Percentiles rank a stretch among this genome's conserved stretches.
Evolutionary conservation across 1,140 invertebrate species (phyloP).

Genomic region (Dendroctonus ponderosae): DNA sequence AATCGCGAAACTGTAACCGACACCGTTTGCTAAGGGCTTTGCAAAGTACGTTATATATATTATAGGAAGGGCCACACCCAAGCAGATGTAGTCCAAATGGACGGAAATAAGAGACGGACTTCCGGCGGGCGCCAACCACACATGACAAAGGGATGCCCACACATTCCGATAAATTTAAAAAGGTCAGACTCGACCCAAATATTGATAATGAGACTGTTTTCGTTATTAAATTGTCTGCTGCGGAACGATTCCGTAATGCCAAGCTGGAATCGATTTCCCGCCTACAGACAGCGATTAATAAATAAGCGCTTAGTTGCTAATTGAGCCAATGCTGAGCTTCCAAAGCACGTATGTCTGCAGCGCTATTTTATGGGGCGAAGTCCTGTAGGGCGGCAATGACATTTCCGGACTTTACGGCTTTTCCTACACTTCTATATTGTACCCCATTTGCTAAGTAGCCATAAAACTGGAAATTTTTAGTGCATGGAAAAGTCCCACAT

Average conservation of each 20-base stretch:
- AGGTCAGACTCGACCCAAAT: not conserved
- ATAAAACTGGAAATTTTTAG: not conserved
- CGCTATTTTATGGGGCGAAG: too few relatives aligned
- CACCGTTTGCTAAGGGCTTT: too few relatives aligned
- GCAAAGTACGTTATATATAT: too few relatives aligned
- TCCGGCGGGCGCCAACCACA: constrained; percentile 1
- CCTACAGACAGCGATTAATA: too few relatives aligned
- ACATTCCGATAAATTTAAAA: not conserved
- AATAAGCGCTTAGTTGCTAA: too few relatives aligned
- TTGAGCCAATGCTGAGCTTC: too few relatives aligned
- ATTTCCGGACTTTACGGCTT: constrained; percentile 3
- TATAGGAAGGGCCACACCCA: not conserved
- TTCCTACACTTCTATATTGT: not conserved
- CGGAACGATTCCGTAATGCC: too few relatives aligned
- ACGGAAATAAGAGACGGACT: constrained; percentile 9
- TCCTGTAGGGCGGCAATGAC: not conserved
- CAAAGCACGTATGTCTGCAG: too few relatives aligned
- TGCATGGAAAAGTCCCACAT: too few relatives aligned
- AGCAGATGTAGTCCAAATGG: constrained; percentile 3
- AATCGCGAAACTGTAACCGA: too few relatives aligned
- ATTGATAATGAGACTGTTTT: not conserved
- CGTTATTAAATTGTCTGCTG: too few relatives aligned
- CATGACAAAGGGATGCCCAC: not conserved
- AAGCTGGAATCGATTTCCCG: too few relatives aligned
- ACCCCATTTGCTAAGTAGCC: not conserved